These are phyloP conservation scores for Dryas iulia DNA, from an alignment of 1,140 invertebrate genomes.

Conservation along the genomic window DNA sequence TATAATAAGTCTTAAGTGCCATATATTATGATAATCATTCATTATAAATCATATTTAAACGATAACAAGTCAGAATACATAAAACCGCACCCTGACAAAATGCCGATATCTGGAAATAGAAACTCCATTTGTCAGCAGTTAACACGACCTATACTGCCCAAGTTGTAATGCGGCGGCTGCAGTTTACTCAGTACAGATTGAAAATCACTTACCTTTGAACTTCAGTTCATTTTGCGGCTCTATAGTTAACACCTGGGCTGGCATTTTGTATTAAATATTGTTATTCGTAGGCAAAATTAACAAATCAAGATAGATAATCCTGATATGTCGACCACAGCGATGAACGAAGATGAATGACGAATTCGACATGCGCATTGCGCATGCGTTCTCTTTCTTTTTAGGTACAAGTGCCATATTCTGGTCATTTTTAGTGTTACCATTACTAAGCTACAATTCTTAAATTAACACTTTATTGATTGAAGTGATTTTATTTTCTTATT, in stretches of 20 bases:
- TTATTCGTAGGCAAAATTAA: conserved; percentile 64
- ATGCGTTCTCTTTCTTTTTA: conserved; percentile 59
- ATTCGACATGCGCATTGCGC: conserved; percentile 66
- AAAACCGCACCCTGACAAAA: conserved; percentile 76
- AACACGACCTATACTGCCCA: conserved; percentile 65
- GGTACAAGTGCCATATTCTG: conserved; percentile 23
- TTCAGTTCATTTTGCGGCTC: conserved; percentile 87
- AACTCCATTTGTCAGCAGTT: conserved; percentile 78
- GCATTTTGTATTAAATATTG: conserved; percentile 74
- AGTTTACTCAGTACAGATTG: conserved; percentile 41
- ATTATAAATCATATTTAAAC: not conserved
- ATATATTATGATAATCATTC: not conserved
- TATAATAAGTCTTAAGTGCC: not conserved
- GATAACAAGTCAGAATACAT: conserved; percentile 13
- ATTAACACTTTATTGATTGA: conserved; percentile 6
- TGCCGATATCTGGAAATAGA: conserved; percentile 78
- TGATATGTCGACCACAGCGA: conserved; percentile 68
- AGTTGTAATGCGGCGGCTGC: conserved; percentile 65
- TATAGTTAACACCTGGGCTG: conserved; percentile 85
- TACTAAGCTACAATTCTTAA: not conserved
- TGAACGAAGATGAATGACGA: conserved; percentile 61
- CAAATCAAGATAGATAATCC: conserved; percentile 53
- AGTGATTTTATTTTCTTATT: not conserved
- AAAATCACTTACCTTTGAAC: conserved; percentile 84
- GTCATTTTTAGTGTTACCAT: conserved; percentile 18